Evolutionary conservation across 2,888 invertebrate genomes (phyloP).

Genomic region (Rhaphigaster nebulosa): DNA sequence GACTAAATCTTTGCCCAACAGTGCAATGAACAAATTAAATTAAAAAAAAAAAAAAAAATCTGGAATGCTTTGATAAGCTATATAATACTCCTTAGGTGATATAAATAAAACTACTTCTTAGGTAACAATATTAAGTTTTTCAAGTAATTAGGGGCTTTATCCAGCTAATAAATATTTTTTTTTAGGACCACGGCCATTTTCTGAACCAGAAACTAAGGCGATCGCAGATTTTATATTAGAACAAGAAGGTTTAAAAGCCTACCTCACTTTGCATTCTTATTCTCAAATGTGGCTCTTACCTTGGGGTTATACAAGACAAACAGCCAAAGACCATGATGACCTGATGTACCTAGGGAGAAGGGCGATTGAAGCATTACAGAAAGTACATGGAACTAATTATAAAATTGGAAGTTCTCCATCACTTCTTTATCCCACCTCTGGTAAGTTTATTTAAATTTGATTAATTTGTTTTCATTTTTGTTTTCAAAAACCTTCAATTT

Average conservation of each 20-base stretch:
- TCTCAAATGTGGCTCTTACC: slow-evolving; percentile 71
- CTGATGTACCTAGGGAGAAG: slow-evolving; percentile 67
- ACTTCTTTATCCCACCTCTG: slow-evolving; percentile 66
- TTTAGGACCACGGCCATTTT: slow-evolving; percentile 67
- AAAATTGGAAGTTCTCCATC: slow-evolving; percentile 65
- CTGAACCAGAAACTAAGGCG: slow-evolving; percentile 70
- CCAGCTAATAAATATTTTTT: not conserved
- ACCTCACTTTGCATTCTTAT: slow-evolving; percentile 77
- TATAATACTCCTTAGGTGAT: too few relatives aligned
- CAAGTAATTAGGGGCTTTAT: not conserved
- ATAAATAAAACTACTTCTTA: not conserved
- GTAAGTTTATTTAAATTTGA: slow-evolving; percentile 60
- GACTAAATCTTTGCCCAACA: too few relatives aligned
- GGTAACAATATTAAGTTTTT: too few relatives aligned
- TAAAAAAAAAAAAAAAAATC: too few relatives aligned
- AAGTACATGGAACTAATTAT: slow-evolving; percentile 66
- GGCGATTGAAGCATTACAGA: slow-evolving; percentile 67
- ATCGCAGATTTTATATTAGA: slow-evolving; percentile 69
- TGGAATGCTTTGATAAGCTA: too few relatives aligned
- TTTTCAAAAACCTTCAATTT: too few relatives aligned
- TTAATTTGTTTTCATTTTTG: not conserved
- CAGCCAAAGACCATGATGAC: slow-evolving; percentile 67
- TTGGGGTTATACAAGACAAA: slow-evolving; percentile 68
- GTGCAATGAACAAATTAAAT: too few relatives aligned
- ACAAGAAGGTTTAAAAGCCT: slow-evolving; percentile 68